Evolutionary conservation across 2,888 invertebrate genomes (phyloP).

Genomic region (Chrysina gloriosa): DNA sequence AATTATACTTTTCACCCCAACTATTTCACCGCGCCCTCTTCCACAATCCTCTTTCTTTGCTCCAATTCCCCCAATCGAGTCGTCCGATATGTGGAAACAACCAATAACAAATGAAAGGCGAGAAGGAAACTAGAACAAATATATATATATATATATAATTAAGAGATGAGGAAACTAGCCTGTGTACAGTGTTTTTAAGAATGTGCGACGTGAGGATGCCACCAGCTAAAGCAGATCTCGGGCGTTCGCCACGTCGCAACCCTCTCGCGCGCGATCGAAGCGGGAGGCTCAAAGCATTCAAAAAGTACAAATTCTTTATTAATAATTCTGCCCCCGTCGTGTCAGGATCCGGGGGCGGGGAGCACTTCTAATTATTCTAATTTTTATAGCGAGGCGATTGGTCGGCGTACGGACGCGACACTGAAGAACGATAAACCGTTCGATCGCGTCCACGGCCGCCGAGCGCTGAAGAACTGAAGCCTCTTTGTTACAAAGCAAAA

Average conservation of each 20-base stretch:
- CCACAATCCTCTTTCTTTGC: no score
- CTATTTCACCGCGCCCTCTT: no score
- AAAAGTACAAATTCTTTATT: slow-evolving; percentile 81
- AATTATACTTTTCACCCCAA: no score
- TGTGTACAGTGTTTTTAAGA: slow-evolving; percentile 58
- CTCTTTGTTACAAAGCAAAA: slow-evolving; percentile 25
- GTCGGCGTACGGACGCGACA: slow-evolving; percentile 47
- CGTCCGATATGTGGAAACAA: not conserved
- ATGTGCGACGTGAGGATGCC: slow-evolving; percentile 55
- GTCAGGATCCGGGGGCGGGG: slow-evolving; percentile 42
- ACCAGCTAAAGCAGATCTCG: slow-evolving; percentile 56
- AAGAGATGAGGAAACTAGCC: no score
- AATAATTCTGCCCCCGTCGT: slow-evolving; percentile 49
- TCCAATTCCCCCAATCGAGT: not conserved
- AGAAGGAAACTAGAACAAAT: slow-evolving; percentile 28
- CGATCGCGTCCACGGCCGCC: slow-evolving; percentile 1
- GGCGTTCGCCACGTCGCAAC: slow-evolving; percentile 45
- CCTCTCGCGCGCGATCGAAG: slow-evolving; percentile 1
- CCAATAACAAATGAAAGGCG: slow-evolving; percentile 33
- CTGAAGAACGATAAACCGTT: slow-evolving; percentile 49
- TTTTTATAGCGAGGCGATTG: slow-evolving; percentile 56
- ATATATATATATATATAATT: not conserved
- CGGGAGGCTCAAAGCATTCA: slow-evolving; percentile 60
- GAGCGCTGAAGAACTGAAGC: slow-evolving; percentile 33
- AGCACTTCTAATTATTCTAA: slow-evolving; percentile 51